A percentile compares a stretch with the other conserved stretches of the same genome.
Evolutionary conservation across 2,797 vertebrate species (phyloP).

Genomic region (Dryobates pubescens): DNA sequence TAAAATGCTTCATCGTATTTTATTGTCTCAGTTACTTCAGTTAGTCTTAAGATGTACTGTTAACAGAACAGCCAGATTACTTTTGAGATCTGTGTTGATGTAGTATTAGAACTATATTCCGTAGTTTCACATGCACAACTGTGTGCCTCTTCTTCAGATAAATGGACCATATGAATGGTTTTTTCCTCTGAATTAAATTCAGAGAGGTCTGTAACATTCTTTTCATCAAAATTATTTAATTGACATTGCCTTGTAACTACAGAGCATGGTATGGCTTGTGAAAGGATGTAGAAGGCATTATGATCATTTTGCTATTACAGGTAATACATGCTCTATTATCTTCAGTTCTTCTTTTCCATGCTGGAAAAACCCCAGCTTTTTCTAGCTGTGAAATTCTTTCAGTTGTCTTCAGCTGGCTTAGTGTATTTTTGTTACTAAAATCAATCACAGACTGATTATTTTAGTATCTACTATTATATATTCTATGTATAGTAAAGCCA

Average conservation of each 20-base stretch:
- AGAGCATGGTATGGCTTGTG: neutral
- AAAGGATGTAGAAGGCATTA: neutral
- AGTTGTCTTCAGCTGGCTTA: neutral
- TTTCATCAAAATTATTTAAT: neutral
- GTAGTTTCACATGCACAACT: neutral
- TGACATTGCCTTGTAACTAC: neutral
- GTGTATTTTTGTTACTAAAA: neutral
- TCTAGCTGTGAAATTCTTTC: neutral
- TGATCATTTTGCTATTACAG: neutral
- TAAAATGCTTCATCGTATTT: neutral
- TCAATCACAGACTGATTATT: neutral
- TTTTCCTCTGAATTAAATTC: neutral
- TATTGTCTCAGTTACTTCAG: neutral
- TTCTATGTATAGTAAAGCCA: neutral
- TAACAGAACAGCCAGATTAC: neutral
- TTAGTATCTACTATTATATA: neutral
- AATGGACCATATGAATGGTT: neutral
- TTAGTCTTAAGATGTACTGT: neutral
- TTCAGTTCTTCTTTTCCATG: neutral
- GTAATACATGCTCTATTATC: neutral
- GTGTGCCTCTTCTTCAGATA: neutral
- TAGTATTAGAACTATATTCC: neutral
- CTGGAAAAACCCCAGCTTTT: neutral
- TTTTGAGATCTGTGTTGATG: neutral
- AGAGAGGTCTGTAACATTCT: neutral